phyloP scores from a whole-genome alignment of 2,888 invertebrate genomes.

The Ophioninae sp. region DNA sequence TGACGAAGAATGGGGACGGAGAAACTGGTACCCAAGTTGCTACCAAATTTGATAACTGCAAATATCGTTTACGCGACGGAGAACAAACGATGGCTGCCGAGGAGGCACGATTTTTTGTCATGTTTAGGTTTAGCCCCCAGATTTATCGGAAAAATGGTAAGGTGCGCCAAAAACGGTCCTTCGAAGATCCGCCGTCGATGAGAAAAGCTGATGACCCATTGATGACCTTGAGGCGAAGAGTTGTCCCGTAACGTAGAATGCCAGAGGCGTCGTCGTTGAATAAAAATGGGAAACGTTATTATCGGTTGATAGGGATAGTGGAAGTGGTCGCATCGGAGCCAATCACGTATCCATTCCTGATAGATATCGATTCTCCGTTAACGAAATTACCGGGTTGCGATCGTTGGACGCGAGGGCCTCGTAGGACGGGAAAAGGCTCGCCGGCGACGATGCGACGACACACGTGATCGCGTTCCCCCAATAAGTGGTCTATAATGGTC shows the following conservation, averaged over 20 bases:
- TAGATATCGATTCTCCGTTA: conserved; percentile 65
- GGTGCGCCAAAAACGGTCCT: too few relatives aligned
- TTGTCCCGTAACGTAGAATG: neutral
- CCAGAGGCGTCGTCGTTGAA: conserved; percentile 3
- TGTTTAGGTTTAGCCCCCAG: too few relatives aligned
- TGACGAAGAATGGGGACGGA: neutral
- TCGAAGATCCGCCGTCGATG: too few relatives aligned
- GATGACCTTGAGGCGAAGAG: neutral
- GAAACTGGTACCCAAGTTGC: too few relatives aligned
- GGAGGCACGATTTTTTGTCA: too few relatives aligned
- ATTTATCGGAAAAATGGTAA: too few relatives aligned
- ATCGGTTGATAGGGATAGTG: conserved; percentile 39
- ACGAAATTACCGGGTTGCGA: conserved; percentile 64
- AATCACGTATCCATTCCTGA: conserved; percentile 51
- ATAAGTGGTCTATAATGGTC: conserved; percentile 67
- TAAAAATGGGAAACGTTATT: conserved; percentile 43
- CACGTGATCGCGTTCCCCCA: conserved; percentile 58
- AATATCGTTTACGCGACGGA: too few relatives aligned
- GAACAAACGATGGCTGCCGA: too few relatives aligned
- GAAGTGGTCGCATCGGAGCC: conserved; percentile 26
- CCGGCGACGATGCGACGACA: conserved; percentile 52
- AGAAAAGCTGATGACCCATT: too few relatives aligned
- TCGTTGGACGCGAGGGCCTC: neutral
- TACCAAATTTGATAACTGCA: too few relatives aligned
- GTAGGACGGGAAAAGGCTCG: conserved; percentile 36